A percentile compares a stretch with the other conserved stretches of the same genome.
phyloP scores from a whole-genome alignment of 2,113 vertebrate genomes.

The Mola mola region DNA sequence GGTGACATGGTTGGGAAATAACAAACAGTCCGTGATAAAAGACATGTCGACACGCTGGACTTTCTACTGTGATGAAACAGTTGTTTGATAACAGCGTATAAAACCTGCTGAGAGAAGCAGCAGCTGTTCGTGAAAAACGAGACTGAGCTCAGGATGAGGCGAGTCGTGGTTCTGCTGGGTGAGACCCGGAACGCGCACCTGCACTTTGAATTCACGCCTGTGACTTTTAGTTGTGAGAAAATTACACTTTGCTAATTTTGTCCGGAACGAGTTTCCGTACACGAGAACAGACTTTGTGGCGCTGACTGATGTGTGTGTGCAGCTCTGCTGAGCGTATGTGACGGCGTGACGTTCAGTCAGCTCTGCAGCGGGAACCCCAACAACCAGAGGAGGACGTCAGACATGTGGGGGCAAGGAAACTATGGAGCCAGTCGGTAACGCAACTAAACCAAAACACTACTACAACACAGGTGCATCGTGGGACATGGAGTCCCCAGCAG shows the following conservation, averaged over 20 bases:
- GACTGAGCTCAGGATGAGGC: constrained; percentile 31
- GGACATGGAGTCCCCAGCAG: neutral
- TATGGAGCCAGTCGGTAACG: constrained; percentile 48
- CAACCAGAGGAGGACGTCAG: constrained; percentile 30
- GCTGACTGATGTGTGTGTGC: constrained; percentile 7
- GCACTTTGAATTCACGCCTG: too few species aligned
- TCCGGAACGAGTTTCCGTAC: too few species aligned
- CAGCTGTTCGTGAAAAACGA: rapidly evolving
- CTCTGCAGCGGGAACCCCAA: constrained; percentile 44
- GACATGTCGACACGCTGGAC: neutral
- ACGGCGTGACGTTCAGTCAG: constrained; percentile 35
- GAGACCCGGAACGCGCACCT: constrained; percentile 9
- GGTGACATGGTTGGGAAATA: too few species aligned
- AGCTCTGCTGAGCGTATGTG: constrained; percentile 47
- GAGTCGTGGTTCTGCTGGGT: constrained; percentile 28
- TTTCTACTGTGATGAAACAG: neutral
- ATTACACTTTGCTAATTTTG: too few species aligned
- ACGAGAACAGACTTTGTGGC: neutral
- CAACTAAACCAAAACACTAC: neutral
- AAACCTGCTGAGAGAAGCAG: neutral
- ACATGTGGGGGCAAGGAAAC: constrained; percentile 34
- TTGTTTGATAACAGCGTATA: constrained; percentile 24
- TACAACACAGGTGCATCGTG: neutral
- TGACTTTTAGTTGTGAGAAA: too few species aligned
- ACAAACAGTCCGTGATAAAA: too few species aligned